Evolutionary conservation across 2,888 invertebrate genomes (phyloP).

Genomic region (Microctonus hyperodae): DNA sequence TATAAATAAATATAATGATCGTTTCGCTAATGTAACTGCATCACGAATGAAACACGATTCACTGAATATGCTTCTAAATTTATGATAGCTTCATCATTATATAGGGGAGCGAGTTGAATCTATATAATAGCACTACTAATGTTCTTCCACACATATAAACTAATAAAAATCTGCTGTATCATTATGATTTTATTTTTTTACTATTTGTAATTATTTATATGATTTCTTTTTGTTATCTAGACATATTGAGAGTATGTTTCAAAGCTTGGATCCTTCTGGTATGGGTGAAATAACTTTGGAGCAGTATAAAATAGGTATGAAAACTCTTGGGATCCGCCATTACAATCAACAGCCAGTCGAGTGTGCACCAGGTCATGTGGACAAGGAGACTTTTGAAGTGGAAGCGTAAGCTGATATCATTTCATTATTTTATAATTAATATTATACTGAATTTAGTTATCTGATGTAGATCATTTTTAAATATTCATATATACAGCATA

Average conservation of each 20-base stretch:
- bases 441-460: background rate
- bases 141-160: background rate
- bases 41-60: conserved; percentile 11
- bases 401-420: conserved; percentile 49
- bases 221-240: conserved; percentile 38
- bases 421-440: background rate
- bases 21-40: conserved; percentile 23
- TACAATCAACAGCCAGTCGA: conserved; percentile 44
- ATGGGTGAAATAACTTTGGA: conserved; percentile 45
- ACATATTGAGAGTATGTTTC: conserved; percentile 52
- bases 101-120: background rate
- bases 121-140: background rate
- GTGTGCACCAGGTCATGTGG: conserved; percentile 41
- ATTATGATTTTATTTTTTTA: conserved; percentile 21
- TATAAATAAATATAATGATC: conserved; percentile 5
- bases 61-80: conserved; percentile 6
- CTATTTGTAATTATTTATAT: conserved; percentile 18
- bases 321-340: conserved; percentile 45
- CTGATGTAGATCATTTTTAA: background rate
- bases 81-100: conserved; percentile 12
- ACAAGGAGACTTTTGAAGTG: conserved; percentile 43
- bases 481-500: background rate
- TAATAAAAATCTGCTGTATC: background rate
- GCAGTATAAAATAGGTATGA: conserved; percentile 50
- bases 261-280: conserved; percentile 46